These are phyloP conservation scores for Gonioctena quinquepunctata DNA, from an alignment of 1,140 invertebrate species.

Conservation along the genomic window DNA sequence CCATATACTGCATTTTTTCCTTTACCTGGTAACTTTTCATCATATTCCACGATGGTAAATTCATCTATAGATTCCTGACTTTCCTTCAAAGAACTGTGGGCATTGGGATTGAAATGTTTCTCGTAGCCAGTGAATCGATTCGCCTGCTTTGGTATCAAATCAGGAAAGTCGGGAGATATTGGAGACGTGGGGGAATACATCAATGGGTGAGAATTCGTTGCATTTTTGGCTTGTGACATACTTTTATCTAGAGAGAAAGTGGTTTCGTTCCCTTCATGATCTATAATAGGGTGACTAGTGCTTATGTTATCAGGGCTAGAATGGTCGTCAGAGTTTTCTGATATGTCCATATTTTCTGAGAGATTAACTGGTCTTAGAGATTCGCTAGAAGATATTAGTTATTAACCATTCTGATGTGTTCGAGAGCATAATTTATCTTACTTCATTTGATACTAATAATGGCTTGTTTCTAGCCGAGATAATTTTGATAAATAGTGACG, in stretches of 20 bases:
- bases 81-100: slow-evolving; percentile 39
- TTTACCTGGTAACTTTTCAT: slow-evolving; percentile 47
- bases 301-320: slow-evolving; percentile 25
- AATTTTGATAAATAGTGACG: too few relatives aligned
- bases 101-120: slow-evolving; percentile 40
- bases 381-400: too few relatives aligned
- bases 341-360: slow-evolving; percentile 43
- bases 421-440: too few relatives aligned
- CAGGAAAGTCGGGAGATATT: slow-evolving; percentile 48
- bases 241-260: slow-evolving; percentile 13
- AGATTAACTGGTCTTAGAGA: too few relatives aligned
- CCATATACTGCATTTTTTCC: too few relatives aligned
- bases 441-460: too few relatives aligned
- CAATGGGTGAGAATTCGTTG: slow-evolving; percentile 54
- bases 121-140: slow-evolving; percentile 31
- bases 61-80: slow-evolving; percentile 33
- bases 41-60: slow-evolving; percentile 24
- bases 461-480: too few relatives aligned
- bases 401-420: too few relatives aligned
- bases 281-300: slow-evolving; percentile 22
- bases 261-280: slow-evolving; percentile 23
- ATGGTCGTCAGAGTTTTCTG: slow-evolving; percentile 38
- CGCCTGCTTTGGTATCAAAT: slow-evolving; percentile 51
- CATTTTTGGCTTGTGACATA: slow-evolving; percentile 41
- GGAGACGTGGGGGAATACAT: slow-evolving; percentile 49